These are phyloP conservation scores for Arizona elegans DNA, from an alignment of 2,113 vertebrate species.

Conservation along the genomic window DNA sequence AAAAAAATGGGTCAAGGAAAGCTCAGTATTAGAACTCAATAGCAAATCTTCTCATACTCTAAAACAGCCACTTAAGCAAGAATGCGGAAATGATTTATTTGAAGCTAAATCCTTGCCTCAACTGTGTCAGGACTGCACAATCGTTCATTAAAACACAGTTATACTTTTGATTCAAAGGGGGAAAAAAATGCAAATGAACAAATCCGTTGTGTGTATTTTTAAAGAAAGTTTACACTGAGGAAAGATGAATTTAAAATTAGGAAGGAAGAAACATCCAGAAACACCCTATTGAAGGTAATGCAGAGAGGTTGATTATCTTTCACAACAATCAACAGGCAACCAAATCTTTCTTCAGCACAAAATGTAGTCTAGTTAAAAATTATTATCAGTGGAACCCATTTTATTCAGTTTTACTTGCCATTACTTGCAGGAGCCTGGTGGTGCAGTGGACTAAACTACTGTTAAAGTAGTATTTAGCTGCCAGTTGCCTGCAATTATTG, in stretches of 20 bases:
- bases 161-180: constrained; percentile 59
- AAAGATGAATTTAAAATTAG: constrained; percentile 63
- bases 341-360: neutral
- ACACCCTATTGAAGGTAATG: constrained; percentile 45
- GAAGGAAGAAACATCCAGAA: constrained; percentile 52
- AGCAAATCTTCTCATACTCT: constrained; percentile 82
- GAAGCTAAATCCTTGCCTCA: constrained; percentile 69
- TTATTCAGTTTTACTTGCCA: neutral
- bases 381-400: neutral
- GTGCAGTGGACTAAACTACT: too few species aligned
- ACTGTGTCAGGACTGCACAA: constrained; percentile 68
- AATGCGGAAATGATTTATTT: constrained; percentile 90
- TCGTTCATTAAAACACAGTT: constrained; percentile 76
- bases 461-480: too few species aligned
- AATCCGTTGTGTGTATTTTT: constrained; percentile 32
- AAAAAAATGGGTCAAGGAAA: constrained; percentile 84
- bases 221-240: constrained; percentile 55
- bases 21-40: constrained; percentile 65
- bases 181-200: constrained; percentile 56
- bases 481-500: too few species aligned
- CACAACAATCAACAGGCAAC: neutral
- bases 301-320: neutral
- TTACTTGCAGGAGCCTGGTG: too few species aligned
- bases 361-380: neutral
- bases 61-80: constrained; percentile 90